Evolutionary conservation across 2,113 vertebrate genomes (phyloP), one percentile per base, ranked within the genome.

Genomic region (Pipa parva): DNA sequence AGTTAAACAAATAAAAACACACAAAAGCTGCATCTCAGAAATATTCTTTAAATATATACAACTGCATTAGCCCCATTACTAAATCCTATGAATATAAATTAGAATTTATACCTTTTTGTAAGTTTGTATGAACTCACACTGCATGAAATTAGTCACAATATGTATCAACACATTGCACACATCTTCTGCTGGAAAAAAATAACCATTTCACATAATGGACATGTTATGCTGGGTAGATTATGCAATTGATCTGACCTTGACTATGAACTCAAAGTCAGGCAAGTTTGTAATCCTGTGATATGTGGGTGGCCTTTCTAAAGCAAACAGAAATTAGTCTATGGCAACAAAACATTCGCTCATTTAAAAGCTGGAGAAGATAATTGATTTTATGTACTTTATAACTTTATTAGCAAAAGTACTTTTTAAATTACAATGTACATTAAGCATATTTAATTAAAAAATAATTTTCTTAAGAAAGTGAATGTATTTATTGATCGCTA

Each of bases 1-100:
- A 33, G 75, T 78, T 71, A 6, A 26, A 50, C 25, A 50, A 45
- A 55, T 31, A 72, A 77, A 85, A 87, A 79, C 67, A 64, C 76
- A 75, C 4, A 25, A 36, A 74, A 79, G 63, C 28, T 11, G 0
- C 27, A 9, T 39, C 74, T 74, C 70, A 66, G 60, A 58, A 78
- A 67, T 24, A 63, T 37, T 59, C 59, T 2, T 18, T 12, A 22
- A n/a, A 37, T 15, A 55, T 57, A 61, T 24, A 48, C 4, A 17
- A 48, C 72, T 71, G 74, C n/a, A 21, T 71, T 67, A 59, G 26
- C 5, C 21, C 21, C 1, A 24, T 1, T 6, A 5, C 27, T 45
- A 11, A 66, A 63, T 24, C 25, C 12, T 22, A 57, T 63, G 48
- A 63, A 61, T 71, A 71, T 31, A 71, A 22, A 52, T 13, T 5